phyloP scores from a whole-genome alignment of 2,888 invertebrate genomes.

The Apamea epomidion region DNA sequence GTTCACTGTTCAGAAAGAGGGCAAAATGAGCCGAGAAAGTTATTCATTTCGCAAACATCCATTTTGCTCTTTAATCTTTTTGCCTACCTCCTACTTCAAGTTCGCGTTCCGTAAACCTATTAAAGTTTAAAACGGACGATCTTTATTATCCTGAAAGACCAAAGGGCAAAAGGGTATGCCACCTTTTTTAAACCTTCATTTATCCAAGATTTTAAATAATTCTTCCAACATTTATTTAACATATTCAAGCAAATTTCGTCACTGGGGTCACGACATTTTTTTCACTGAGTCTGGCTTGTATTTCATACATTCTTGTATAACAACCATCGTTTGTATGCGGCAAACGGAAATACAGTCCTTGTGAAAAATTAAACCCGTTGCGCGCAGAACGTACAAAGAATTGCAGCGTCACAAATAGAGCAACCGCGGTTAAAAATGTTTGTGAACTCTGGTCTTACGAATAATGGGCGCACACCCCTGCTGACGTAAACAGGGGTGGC shows the following conservation, averaged over 20 bases:
- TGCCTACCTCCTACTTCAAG: neutral
- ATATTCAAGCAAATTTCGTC: neutral
- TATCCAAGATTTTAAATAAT: neutral
- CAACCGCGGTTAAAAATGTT: slow-evolving; percentile 33
- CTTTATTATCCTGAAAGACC: neutral
- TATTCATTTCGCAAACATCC: neutral
- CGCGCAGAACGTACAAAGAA: slow-evolving; percentile 16
- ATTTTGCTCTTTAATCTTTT: neutral
- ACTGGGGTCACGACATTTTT: neutral
- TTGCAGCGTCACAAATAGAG: slow-evolving; percentile 12
- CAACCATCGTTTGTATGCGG: slow-evolving; percentile 9
- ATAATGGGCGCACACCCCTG: slow-evolving; percentile 51
- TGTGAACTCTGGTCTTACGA: slow-evolving; percentile 19
- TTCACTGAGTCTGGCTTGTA: neutral
- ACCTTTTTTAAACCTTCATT: neutral
- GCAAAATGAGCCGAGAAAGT: neutral
- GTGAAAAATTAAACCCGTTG: slow-evolving; percentile 15
- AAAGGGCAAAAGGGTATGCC: neutral
- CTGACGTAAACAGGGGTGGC: slow-evolving; percentile 59
- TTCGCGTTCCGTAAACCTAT: neutral
- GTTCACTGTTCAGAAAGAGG: neutral
- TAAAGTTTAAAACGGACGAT: neutral
- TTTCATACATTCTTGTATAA: neutral
- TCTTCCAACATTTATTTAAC: neutral
- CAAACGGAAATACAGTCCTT: slow-evolving; percentile 13